phyloP scores from a whole-genome alignment of 2,888 invertebrate genomes.

The Gastrophysa polygoni region DNA sequence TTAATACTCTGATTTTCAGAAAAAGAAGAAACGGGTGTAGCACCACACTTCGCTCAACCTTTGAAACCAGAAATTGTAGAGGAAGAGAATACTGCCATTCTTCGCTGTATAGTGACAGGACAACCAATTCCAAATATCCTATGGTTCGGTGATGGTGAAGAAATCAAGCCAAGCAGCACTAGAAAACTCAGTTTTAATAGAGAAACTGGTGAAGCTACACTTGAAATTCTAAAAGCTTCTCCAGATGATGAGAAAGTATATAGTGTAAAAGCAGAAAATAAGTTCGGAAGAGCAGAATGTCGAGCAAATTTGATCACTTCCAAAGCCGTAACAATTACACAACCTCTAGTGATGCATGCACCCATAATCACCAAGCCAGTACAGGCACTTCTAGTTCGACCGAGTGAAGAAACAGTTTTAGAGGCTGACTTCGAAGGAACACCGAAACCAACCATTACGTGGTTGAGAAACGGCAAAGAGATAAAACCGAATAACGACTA shows the following conservation, averaged over 20 bases:
- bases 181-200: constrained; percentile 65
- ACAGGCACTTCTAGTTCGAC: constrained; percentile 73
- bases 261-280: constrained; percentile 73
- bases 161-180: constrained; percentile 65
- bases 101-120: constrained; percentile 73
- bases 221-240: constrained; percentile 69
- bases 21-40: constrained; percentile 73
- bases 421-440: constrained; percentile 75
- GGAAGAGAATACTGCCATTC: constrained; percentile 66
- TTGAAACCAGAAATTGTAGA: constrained; percentile 69
- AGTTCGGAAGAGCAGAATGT: constrained; percentile 75
- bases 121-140: constrained; percentile 73
- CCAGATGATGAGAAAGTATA: constrained; percentile 72
- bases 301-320: constrained; percentile 73
- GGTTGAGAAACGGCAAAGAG: constrained; percentile 84
- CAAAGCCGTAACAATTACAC: constrained; percentile 58
- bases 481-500: constrained; percentile 70
- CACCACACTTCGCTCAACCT: constrained; percentile 70
- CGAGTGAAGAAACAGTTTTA: constrained; percentile 71
- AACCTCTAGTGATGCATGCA: constrained; percentile 65
- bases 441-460: constrained; percentile 76
- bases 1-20: constrained; percentile 53
- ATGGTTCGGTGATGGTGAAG: constrained; percentile 70
- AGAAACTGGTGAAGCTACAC: constrained; percentile 67
- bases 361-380: constrained; percentile 81